Evolutionary conservation across 2,888 invertebrate genomes (phyloP), one percentile per base, ranked within the genome.

Genomic region (Lycocerus yunnanus): DNA sequence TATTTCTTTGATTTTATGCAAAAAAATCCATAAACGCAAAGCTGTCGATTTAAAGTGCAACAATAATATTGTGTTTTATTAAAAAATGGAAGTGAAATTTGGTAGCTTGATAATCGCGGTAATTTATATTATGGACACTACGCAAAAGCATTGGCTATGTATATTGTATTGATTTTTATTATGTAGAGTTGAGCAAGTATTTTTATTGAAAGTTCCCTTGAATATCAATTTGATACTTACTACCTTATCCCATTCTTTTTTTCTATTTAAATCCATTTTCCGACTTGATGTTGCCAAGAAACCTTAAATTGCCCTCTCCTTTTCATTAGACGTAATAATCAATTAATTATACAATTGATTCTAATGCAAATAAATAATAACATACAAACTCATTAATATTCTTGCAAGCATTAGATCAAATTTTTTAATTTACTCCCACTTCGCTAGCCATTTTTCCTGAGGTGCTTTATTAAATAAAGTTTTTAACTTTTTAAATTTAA

Each of bases 121-220:
- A 63, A 63, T 63, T 63, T 63, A 63, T 63, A 43, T 43, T 68
- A 74, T 58, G 66, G 71, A 43, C 68, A 71, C 68, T 71, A 71
- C 66, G 60, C 71, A 68, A 60, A 72, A 75, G 59, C 72, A 69
- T 20, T 20, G 61, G 20, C 61, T 63, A 63, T 63, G 61, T 63
- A 63, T 71, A 68, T 24, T 66, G 66, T 75, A 75, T 75, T 73
- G 69, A 75, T 75, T 72, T 72, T 73, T 72, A 75, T 75, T 66
- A 72, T 66, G 67, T 70, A 72, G 61, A 72, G 69, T 67, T 72
- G 75, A 70, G 75, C 72, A 75, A 60, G 72, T 69, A 72, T 75
- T 72, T 68, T 71, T 73, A 67, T 65, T 70, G 68, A 65, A 63
- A 69, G 69, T 68, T 73, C 72, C 27, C 59, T 18, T 70, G 74